Evolutionary conservation across 2,888 invertebrate genomes (phyloP).

Genomic region (Yponomeuta plumbellus): DNA sequence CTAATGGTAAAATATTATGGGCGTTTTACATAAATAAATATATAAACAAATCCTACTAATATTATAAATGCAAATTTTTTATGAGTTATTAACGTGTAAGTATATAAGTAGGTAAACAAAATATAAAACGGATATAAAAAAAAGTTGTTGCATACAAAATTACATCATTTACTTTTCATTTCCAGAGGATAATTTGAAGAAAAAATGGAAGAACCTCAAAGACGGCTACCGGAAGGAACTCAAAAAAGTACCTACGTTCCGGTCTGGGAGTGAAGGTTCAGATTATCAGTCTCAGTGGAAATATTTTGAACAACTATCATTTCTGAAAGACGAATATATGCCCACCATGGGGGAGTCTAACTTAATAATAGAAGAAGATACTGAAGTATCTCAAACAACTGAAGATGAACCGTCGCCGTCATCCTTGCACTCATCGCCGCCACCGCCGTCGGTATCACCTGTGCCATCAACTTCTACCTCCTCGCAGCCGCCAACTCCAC

Average conservation of each 20-base stretch:
- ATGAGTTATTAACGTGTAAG: constrained; percentile 2
- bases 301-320: constrained; percentile 1
- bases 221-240: neutral
- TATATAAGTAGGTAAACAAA: constrained; percentile 4
- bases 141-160: constrained; percentile 8
- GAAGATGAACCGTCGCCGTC: neutral
- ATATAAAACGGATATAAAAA: constrained; percentile 2
- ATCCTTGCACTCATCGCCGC: constrained; percentile 7
- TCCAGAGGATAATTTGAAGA: constrained; percentile 3
- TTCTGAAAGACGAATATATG: constrained; percentile 13
- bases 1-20: constrained; percentile 3
- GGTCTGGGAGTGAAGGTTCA: neutral
- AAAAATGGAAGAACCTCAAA: constrained; percentile 14
- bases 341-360: neutral
- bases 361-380: neutral
- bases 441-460: neutral
- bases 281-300: constrained; percentile 4
- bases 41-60: constrained; percentile 4
- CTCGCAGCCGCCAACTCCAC: constrained; percentile 11
- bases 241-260: neutral
- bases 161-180: neutral
- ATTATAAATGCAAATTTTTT: constrained; percentile 4
- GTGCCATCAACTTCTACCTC: constrained; percentile 2
- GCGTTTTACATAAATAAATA: constrained; percentile 2
- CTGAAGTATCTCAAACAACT: neutral